phyloP scores from a whole-genome alignment of 2,113 vertebrate species.

The Xyrauchen texanus region DNA sequence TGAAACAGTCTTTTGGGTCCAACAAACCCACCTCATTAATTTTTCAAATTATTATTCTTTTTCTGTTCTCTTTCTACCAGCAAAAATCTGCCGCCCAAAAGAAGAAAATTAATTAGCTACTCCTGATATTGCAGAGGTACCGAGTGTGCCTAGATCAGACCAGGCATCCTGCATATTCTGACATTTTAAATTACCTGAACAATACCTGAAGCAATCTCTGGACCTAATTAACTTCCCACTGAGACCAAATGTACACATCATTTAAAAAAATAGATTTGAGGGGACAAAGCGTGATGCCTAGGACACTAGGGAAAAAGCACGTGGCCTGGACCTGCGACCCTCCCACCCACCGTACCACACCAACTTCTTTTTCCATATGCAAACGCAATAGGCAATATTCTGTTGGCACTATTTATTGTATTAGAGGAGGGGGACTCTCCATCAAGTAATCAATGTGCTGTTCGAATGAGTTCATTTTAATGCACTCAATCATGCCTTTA shows the following conservation, averaged over 20 bases:
- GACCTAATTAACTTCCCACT: constrained; percentile 88
- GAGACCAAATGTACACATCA: constrained; percentile 70
- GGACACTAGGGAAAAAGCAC: constrained; percentile 1
- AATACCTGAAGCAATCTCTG: constrained; percentile 85
- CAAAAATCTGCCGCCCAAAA: constrained; percentile 76
- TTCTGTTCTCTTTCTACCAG: constrained; percentile 74
- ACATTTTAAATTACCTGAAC: constrained; percentile 90
- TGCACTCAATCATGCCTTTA: constrained; percentile 95
- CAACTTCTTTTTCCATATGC: constrained; percentile 60
- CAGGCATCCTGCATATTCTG: constrained; percentile 74
- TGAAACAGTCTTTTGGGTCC: constrained; percentile 62
- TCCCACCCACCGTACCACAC: not conserved
- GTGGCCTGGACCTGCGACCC: constrained; percentile 30
- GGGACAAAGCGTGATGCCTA: constrained; percentile 55
- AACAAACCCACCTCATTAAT: constrained; percentile 75
- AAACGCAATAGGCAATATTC: constrained; percentile 67
- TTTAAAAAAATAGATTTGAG: constrained; percentile 68
- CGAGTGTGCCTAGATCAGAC: constrained; percentile 71
- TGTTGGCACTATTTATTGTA: constrained; percentile 64
- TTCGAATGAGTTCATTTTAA: constrained; percentile 98
- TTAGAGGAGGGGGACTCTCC: constrained; percentile 77
- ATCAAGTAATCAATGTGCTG: constrained; percentile 95
- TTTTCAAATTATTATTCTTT: constrained; percentile 77
- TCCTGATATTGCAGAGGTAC: constrained; percentile 76
- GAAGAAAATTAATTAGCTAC: constrained; percentile 88